These are phyloP conservation scores for Eidolon dupreanum DNA, from an alignment of 2,797 vertebrate genomes.

Conservation along the genomic window DNA sequence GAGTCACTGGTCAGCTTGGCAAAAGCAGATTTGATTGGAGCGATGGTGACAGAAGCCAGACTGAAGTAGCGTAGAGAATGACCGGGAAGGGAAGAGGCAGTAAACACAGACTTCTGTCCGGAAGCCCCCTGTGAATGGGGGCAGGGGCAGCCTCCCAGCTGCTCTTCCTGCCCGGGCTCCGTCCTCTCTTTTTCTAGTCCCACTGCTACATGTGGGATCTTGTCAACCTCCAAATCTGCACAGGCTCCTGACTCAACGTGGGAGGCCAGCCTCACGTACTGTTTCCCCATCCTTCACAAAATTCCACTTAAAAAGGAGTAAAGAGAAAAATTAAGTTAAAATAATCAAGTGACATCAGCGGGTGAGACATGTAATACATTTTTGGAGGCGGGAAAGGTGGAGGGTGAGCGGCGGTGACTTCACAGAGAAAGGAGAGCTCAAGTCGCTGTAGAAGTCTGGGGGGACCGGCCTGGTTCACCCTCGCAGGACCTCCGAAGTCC, in stretches of 20 bases:
- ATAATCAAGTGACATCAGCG: neutral
- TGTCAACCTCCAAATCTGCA: neutral
- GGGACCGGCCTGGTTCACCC: neutral
- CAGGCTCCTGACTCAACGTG: neutral
- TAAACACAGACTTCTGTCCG: too few relatives aligned
- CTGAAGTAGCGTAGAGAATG: too few relatives aligned
- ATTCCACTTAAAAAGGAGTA: neutral
- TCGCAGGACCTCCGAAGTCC: neutral
- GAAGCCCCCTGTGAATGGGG: neutral
- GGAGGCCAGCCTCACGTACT: rapidly evolving
- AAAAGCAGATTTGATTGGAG: too few relatives aligned
- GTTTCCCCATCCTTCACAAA: neutral
- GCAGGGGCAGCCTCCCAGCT: neutral
- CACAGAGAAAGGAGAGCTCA: neutral
- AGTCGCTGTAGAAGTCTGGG: neutral
- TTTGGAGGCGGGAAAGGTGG: neutral
- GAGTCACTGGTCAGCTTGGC: too few relatives aligned
- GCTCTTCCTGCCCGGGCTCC: neutral
- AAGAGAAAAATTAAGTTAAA: neutral
- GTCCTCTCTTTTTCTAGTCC: neutral
- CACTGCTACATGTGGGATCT: neutral
- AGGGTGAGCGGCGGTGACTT: too few relatives aligned
- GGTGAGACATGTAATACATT: too few relatives aligned
- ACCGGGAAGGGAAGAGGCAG: too few relatives aligned
- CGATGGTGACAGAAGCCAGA: too few relatives aligned